These are phyloP conservation scores for Aurelia aurita DNA, from an alignment of 30 jellyfish, hydroid and myxozoan species.

Conservation along the genomic window DNA sequence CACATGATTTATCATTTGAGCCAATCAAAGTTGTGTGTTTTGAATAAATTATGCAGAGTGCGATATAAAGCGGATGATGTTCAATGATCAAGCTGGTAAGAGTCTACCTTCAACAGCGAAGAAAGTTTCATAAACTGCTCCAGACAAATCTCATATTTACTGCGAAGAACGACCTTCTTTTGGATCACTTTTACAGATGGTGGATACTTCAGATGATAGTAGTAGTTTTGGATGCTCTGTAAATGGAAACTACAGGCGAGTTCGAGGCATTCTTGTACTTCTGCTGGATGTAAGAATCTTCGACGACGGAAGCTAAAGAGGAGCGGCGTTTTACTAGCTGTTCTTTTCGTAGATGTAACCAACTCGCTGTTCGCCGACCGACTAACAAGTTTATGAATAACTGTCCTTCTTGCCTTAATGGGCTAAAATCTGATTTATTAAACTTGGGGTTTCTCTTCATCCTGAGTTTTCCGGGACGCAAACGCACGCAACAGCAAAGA, in stretches of 20 bases:
- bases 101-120: slow-evolving; percentile 11
- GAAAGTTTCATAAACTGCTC: neutral
- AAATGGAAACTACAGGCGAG: slow-evolving; percentile 70
- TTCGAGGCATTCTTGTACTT: slow-evolving; percentile 65
- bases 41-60: slow-evolving; percentile 13
- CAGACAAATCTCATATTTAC: neutral
- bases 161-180: neutral
- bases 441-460: slow-evolving; percentile 20
- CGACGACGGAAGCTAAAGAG: slow-evolving; percentile 81
- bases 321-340: slow-evolving; percentile 43
- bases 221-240: slow-evolving; percentile 44
- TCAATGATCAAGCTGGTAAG: slow-evolving; percentile 20
- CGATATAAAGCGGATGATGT: neutral
- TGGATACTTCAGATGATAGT: slow-evolving; percentile 75
- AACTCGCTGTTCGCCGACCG: neutral
- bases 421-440: slow-evolving; percentile 39
- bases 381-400: slow-evolving; percentile 6
- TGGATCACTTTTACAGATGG: slow-evolving; percentile 65
- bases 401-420: slow-evolving; percentile 48
- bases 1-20: too few relatives aligned
- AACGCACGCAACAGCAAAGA: too few relatives aligned
- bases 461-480: slow-evolving; percentile 15
- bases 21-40: slow-evolving; percentile 26
- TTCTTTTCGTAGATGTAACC: slow-evolving; percentile 70
- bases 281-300: slow-evolving; percentile 66